Evolutionary conservation across 2,797 vertebrate genomes (phyloP), one percentile per base, ranked within the genome.

Genomic region (Adelosebastes latens): DNA sequence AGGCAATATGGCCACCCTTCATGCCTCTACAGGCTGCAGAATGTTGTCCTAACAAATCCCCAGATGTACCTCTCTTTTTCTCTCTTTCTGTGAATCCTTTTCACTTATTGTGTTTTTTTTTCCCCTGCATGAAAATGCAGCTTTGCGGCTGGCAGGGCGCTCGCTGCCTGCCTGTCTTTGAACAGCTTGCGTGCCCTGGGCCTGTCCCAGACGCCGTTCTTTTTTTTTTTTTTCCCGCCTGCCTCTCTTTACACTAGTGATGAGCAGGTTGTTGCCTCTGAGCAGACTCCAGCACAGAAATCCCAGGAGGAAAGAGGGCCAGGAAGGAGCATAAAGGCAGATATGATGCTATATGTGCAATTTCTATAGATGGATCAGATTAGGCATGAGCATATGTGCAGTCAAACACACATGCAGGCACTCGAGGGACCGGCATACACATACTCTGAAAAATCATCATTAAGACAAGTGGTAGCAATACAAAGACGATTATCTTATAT

Each of bases 121-220:
- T 18, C 8, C 16, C 4, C 77, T 75, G 80, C 75, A 87, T 88
- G 81, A 84, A 88, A 87, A 88, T 85, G 83, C 89, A 88, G 86
- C 88, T 92, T 87, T 91, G 87, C 71, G 86, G 74, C 92, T 90
- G 89, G 89, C 90, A 86, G 77, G 88, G 86, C 46, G 75, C 86
- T 90, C 87, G 42, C 32, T 87, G 92, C 85, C 82, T 87, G 89
- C 61, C 86, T 90, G 79, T 94, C 93, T 94, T 94, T 93, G 93
- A 96, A 94, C 95, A 94, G 94, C 94, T 95, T 95, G 94, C 80
- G 74, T 83, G 95, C 95, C 93, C 93, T 88, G 92, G 94, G 95
- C 93, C 87, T 91, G 93, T 95, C 95, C 95, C 94, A 95, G 92
- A 93, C 84, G 79, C 75, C 75, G 65, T 86, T 91, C 83, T 60